A percentile compares a stretch with the other conserved stretches of the same genome.
These are phyloP conservation scores for Toxonevra muliebris DNA, from an alignment of 2,888 invertebrate species.

Conservation along the genomic window DNA sequence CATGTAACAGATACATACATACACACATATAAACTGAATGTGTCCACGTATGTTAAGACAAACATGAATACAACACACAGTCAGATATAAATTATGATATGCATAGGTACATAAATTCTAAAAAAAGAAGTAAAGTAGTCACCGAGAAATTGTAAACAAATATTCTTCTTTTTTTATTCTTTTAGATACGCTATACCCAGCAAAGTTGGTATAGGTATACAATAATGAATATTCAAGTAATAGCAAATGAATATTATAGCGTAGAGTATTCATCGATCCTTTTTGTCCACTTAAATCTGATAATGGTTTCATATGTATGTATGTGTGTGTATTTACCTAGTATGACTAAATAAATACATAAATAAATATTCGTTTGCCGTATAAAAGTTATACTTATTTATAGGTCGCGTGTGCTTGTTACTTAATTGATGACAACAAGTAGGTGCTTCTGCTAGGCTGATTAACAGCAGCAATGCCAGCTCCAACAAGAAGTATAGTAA, in stretches of 20 bases:
- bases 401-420: conserved; percentile 62
- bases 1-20: conserved; percentile 32
- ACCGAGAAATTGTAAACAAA: neutral
- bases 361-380: neutral
- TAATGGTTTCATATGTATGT: conserved; percentile 18
- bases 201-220: neutral
- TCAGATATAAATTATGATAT: conserved; percentile 40
- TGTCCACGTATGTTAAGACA: conserved; percentile 15
- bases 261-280: conserved; percentile 1
- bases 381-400: conserved; percentile 46
- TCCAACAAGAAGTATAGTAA: neutral
- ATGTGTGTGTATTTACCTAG: conserved; percentile 17
- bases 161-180: neutral
- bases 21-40: neutral
- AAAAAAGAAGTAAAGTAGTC: neutral
- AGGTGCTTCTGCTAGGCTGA: conserved; percentile 55
- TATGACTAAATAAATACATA: conserved; percentile 28
- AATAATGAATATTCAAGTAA: neutral
- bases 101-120: neutral
- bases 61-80: conserved; percentile 23
- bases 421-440: conserved; percentile 63
- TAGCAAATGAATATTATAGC: neutral
- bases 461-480: neutral
- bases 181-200: neutral
- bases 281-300: conserved; percentile 17